Evolutionary conservation across 2,797 vertebrate species (phyloP).

Genomic region (Natrix natrix): DNA sequence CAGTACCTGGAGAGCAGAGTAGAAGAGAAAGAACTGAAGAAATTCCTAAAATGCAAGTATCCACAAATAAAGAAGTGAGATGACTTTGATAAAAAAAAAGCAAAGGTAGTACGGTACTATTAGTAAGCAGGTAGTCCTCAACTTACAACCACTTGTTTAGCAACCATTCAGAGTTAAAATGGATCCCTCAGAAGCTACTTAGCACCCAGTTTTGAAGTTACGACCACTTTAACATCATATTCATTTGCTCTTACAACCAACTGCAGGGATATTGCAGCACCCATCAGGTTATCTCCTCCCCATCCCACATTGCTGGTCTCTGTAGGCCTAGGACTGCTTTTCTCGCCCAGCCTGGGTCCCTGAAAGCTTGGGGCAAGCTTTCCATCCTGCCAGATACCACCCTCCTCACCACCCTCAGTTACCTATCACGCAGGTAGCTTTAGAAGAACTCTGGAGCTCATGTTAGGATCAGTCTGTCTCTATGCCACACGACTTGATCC

Average conservation of each 20-base stretch:
- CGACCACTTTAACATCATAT: not conserved
- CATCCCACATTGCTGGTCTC: not conserved
- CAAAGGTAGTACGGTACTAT: not conserved
- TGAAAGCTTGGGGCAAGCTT: not conserved
- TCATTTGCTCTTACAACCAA: too few species aligned
- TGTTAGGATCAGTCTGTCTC: not conserved
- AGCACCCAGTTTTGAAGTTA: not conserved
- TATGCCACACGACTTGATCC: not conserved
- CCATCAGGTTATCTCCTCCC: not conserved
- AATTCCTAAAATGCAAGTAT: not conserved
- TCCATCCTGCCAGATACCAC: not conserved
- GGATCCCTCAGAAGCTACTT: not conserved
- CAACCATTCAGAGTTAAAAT: not conserved
- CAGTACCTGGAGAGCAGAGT: not conserved
- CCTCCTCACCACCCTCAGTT: not conserved
- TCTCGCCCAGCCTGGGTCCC: not conserved
- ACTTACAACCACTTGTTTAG: not conserved
- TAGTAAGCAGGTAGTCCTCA: not conserved
- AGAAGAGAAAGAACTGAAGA: not conserved
- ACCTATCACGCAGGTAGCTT: not conserved
- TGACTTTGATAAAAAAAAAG: not conserved
- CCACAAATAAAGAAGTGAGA: not conserved
- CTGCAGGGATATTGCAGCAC: not conserved
- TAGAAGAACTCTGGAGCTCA: not conserved
- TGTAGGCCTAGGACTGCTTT: not conserved